Conservation (phyloP, 92 coral and sea anemone species). For the Paramuricea clavata region DNA sequence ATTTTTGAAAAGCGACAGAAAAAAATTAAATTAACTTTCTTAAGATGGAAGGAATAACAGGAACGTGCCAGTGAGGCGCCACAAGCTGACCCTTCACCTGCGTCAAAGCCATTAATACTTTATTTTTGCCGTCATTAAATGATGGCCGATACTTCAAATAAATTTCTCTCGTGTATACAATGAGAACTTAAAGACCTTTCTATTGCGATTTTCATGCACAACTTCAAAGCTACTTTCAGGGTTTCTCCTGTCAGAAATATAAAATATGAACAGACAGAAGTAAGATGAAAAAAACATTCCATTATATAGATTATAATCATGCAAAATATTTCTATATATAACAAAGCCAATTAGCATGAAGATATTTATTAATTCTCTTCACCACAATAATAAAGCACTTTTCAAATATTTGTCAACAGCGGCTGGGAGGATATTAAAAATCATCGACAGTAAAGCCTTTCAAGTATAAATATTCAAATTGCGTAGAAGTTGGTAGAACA, state of each 20-base stretch:
- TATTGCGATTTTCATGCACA: neutral
- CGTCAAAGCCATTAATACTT: slow-evolving; percentile 53
- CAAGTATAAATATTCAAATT: slow-evolving; percentile 20
- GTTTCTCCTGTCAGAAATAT: neutral
- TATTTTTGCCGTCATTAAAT: slow-evolving; percentile 51
- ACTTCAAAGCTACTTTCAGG: neutral
- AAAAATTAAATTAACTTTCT: slow-evolving; percentile 31
- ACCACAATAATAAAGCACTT: slow-evolving; percentile 55
- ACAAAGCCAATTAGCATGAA: slow-evolving; percentile 54
- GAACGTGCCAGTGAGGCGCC: slow-evolving; percentile 47
- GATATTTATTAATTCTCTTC: slow-evolving; percentile 58
- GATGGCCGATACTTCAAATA: slow-evolving; percentile 47
- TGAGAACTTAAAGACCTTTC: slow-evolving; percentile 28
- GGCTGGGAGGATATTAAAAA: slow-evolving; percentile 49
- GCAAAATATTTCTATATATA: slow-evolving; percentile 50
- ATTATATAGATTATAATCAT: slow-evolving; percentile 51
- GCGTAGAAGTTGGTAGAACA: slow-evolving; percentile 2
- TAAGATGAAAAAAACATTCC: slow-evolving; percentile 38
- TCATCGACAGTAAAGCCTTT: slow-evolving; percentile 7
- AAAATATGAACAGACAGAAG: slow-evolving; percentile 13
- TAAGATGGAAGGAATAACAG: slow-evolving; percentile 32
- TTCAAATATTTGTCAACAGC: slow-evolving; percentile 46
- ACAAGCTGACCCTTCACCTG: slow-evolving; percentile 55
- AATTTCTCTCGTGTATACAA: slow-evolving; percentile 11
- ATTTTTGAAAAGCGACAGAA: neutral